Base-by-base conservation (phyloP, 2,113 vertebrate species). In the Sander lucioperca region DNA sequence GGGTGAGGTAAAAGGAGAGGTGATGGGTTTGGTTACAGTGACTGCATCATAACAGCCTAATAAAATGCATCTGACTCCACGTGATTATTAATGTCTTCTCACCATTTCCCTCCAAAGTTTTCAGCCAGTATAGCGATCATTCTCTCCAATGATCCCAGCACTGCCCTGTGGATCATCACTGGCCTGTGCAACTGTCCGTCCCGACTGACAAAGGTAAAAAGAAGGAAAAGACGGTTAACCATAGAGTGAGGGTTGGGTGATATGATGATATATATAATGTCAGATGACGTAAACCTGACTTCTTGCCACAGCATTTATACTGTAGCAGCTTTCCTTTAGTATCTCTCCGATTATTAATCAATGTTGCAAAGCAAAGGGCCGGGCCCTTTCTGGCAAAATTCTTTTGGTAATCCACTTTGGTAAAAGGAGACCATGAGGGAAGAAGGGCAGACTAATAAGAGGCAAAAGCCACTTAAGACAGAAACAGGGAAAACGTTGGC, bases 61-160 rank as follows among this genome's bases (percentile, higher is more conserved):
- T 3, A 18, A 33, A 53, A 58, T 7, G 2, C 23, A 43, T 25
- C 23, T 0, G 13, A 74, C 4, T 25, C n/a, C 0, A 6, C 0
- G 3, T 57, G 7, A 48, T 63, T 0, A 70, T 57, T 3, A 56
- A 23, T 0, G 4, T 53, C 21, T 39, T 39, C 93, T 96, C 88
- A 99, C 97, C 97, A 98, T 94, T 94, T 96, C 0, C 97, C 97
- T 0, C 96, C 95, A 56, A 93, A 98, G 94, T 95, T 97, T 89
- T 99, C 97, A 0, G 96, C 96, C 91, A 99, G 89, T 47, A 98
- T 96, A 0, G 96, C 97, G 25, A 98, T 86, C 96, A 98, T 97
- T 69, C 97, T 95, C 82, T 99, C 97, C 89, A 98, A 93, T 0
- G 97, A 99, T 15, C 97, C 97, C 48, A 99, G 94, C 27, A 99